Conservation (phyloP, 2,888 invertebrate species). For the Nematopogon swammerdamellus region DNA sequence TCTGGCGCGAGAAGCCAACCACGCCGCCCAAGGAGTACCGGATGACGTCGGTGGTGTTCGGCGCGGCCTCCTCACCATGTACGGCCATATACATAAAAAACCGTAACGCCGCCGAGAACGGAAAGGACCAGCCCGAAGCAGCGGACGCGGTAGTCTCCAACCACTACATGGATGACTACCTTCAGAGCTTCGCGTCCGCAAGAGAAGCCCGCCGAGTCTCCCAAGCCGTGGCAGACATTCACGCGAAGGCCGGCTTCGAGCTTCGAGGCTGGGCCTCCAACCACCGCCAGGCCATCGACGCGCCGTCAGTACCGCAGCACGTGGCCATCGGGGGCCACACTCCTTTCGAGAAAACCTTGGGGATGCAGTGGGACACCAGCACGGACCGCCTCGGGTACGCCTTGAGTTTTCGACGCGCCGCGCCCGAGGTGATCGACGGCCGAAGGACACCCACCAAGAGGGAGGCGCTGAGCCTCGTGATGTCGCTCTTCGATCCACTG, state of each 20-base stretch:
- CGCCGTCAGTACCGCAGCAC: too few relatives aligned
- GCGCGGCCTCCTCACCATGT: too few relatives aligned
- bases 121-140: background rate
- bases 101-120: background rate
- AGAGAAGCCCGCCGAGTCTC: background rate
- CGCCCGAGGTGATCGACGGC: too few relatives aligned
- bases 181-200: background rate
- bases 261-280: constrained; percentile 1
- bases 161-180: constrained; percentile 2
- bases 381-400: too few relatives aligned
- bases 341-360: too few relatives aligned
- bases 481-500: constrained; percentile 19
- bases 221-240: background rate
- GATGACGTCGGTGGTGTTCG: too few relatives aligned
- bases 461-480: constrained; percentile 12
- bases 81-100: too few relatives aligned
- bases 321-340: too few relatives aligned
- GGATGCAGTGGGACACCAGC: too few relatives aligned
- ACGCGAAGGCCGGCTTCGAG: background rate
- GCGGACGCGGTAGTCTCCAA: background rate
- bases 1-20: too few relatives aligned
- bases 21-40: too few relatives aligned
- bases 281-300: background rate
- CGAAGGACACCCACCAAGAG: constrained; percentile 11
- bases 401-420: too few relatives aligned